phyloP scores from a whole-genome alignment of 2,888 invertebrate species.

The Pecten maximus region DNA sequence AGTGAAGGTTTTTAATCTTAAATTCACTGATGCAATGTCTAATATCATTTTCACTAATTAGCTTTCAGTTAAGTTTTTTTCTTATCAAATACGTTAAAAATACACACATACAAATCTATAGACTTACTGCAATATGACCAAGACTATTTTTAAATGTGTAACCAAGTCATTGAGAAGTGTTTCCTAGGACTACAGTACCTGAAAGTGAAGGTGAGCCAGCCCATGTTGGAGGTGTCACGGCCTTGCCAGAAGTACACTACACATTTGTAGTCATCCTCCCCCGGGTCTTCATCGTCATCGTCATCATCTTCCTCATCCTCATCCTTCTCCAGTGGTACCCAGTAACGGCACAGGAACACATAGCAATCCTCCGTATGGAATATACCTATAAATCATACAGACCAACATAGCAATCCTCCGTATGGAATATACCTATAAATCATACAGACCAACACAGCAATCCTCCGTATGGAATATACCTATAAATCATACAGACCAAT shows the following conservation, averaged over 20 bases:
- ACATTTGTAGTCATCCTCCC: conserved; percentile 91
- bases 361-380: conserved; percentile 98
- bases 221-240: conserved; percentile 97
- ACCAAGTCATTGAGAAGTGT: background rate
- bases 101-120: too few relatives aligned
- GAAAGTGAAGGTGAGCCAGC: conserved; percentile 99
- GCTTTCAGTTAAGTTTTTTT: too few relatives aligned
- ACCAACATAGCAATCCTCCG: background rate
- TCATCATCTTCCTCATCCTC: conserved; percentile 85
- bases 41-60: too few relatives aligned
- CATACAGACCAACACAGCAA: too few relatives aligned
- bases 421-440: too few relatives aligned
- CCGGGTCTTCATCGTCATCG: conserved; percentile 83
- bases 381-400: conserved; percentile 84
- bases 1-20: too few relatives aligned
- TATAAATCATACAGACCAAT: too few relatives aligned
- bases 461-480: background rate
- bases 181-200: conserved; percentile 84
- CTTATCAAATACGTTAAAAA: too few relatives aligned
- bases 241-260: conserved; percentile 99
- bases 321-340: conserved; percentile 86
- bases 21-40: too few relatives aligned
- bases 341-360: conserved; percentile 98
- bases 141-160: background rate
- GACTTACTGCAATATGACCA: background rate